Base-by-base conservation (phyloP, 64 coral and sea anemone genomes). In the Stichodactyla mertensii region DNA sequence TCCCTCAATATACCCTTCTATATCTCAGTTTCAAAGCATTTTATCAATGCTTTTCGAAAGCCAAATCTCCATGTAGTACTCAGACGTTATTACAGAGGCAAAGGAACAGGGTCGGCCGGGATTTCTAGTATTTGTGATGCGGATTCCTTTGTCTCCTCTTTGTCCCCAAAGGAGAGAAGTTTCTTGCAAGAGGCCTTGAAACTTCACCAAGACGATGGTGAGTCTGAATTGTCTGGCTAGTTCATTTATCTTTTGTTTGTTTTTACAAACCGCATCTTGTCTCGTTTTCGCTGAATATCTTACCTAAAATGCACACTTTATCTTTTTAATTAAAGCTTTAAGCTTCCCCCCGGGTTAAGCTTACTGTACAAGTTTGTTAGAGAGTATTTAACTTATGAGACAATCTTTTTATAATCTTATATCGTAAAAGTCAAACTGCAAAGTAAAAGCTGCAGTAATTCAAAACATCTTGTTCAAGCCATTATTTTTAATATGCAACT, bases 131-230 rank as follows among this genome's bases (percentile, higher is more conserved):
- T 16, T 13, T 31, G 10, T 22, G 83, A 61, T 22, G 83, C 83
- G 7, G 83, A 85, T 51, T 31, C 20, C 54, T 85, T 58, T 64
- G 54, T 85, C 10, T 52, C 55, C 18, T 85, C 56, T 13, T 36
- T 85, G 54, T n/a, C 54, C 14, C 19, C 14, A 13, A 52, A 45
- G 45, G 57, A 85, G 24, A 23, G 54, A 54, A 64, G 56, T 58
- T 85, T 61, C 52, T 57, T 85, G 4, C 53, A 61, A 51, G 55
- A 85, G 28, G 83, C 83, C 15, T 57, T 82, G 52, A 82, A 82
- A 82, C 36, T 54, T 9, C 80, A 82, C 15, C 52, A 82, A 82
- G 55, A 82, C 80, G 80, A 82, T 55, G 80, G 80, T 82, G 4
- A 57, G 80, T 6, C 66, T 22, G 56, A 15, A 58, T 20, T 69